These are phyloP conservation scores for Hirudinaria manillensis DNA, from an alignment of 2,888 invertebrate species.

Conservation along the genomic window DNA sequence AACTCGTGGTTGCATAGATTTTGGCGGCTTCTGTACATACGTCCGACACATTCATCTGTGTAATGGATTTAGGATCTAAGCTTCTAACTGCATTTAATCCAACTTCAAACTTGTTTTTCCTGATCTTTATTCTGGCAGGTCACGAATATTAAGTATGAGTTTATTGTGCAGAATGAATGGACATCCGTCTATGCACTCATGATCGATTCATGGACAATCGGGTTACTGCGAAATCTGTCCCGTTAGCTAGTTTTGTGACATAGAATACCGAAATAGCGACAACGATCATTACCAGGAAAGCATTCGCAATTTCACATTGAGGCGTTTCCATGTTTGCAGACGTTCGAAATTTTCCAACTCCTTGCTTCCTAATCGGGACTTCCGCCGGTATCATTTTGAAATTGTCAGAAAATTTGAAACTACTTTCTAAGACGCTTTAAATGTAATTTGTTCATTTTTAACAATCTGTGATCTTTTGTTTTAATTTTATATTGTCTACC, in stretches of 20 bases:
- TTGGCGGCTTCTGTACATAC: constrained; percentile 13
- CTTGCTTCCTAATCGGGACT: background rate
- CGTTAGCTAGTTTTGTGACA: too few relatives aligned
- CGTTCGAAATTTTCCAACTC: constrained; percentile 1
- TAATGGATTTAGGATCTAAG: constrained; percentile 7
- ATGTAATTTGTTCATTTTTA: constrained; percentile 12
- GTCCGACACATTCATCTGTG: constrained; percentile 9
- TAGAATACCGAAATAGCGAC: too few relatives aligned
- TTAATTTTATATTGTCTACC: constrained; percentile 1
- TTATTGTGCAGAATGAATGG: too few relatives aligned
- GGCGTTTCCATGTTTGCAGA: background rate
- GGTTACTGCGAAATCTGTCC: too few relatives aligned
- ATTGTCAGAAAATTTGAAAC: background rate
- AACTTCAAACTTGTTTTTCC: background rate
- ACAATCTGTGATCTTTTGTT: constrained; percentile 18
- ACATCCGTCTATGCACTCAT: too few relatives aligned
- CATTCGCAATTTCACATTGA: too few relatives aligned
- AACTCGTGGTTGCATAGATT: constrained; percentile 10
- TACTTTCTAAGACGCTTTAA: constrained; percentile 11
- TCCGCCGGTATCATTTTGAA: background rate
- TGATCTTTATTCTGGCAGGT: constrained; percentile 2
- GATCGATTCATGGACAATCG: too few relatives aligned
- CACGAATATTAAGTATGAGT: too few relatives aligned
- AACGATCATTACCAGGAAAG: too few relatives aligned
- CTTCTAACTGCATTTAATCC: constrained; percentile 5